phyloP scores from a whole-genome alignment of 2,113 vertebrate species.

The Ictidomys tridecemlineatus region DNA sequence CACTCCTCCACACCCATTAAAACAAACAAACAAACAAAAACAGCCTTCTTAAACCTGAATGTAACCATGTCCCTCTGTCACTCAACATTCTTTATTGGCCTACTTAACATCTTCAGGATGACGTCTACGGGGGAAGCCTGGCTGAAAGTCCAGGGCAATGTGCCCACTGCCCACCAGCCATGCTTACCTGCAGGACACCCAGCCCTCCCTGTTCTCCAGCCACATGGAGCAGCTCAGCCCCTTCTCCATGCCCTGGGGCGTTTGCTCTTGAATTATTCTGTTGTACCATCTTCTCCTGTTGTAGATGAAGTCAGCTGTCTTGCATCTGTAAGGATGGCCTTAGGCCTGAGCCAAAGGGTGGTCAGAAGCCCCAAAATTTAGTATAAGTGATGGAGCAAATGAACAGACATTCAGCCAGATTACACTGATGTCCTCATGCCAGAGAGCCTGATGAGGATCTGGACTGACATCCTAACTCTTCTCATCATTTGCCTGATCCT shows the following conservation, averaged over 20 bases:
- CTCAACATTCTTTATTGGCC: not conserved
- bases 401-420: too few species aligned
- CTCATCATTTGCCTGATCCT: too few species aligned
- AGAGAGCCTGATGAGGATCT: too few species aligned
- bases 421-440: too few species aligned
- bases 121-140: not conserved
- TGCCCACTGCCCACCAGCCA: not conserved
- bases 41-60: not conserved
- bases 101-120: not conserved
- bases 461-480: too few species aligned
- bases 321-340: too few species aligned
- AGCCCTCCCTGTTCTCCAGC: not conserved
- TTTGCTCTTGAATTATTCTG: not conserved
- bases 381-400: too few species aligned
- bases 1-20: not conserved
- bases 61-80: not conserved
- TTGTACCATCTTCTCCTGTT: not conserved
- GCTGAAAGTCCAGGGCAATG: too few species aligned
- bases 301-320: not conserved
- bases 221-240: accelerated
- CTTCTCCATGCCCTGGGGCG: not conserved
- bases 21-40: not conserved
- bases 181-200: not conserved
- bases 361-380: too few species aligned
- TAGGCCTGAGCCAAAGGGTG: too few species aligned